Evolutionary conservation across 2,888 invertebrate genomes (phyloP), one percentile per base, ranked within the genome.

Genomic region (Mythimna loreyi): DNA sequence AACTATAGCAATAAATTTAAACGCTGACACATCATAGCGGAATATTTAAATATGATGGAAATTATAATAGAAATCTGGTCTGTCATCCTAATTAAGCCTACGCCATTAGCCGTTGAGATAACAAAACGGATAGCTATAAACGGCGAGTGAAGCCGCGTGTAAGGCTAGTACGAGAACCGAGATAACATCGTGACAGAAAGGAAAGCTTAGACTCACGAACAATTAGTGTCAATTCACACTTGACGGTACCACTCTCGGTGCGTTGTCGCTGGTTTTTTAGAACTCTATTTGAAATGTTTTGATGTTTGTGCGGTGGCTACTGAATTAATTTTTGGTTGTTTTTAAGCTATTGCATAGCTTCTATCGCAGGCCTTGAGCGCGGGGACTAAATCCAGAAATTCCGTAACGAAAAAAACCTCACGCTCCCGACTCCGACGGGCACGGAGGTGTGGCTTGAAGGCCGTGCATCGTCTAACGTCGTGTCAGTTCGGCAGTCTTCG

Each of bases 141-240:
- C 73, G 78, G 83, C 74, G 76, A 76, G 82, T 83, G 80, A 85
- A 85, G 84, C 82, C 82, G 84, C 84, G 64, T 67, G 67, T 82
- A 76, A 70, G 70, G 73, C 84, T 86, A 84, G 85, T 83, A 85
- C 76, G 77, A 83, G 79, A 82, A 80, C 66, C 49, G 13, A 45
- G 77, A 88, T 87, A 87, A 81, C 62, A 87, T 88, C 86, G 75
- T 57, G 72, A 75, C 75, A 67, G 80, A 78, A 81, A 85, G 84
- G 85, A 86, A 87, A 87, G 76, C 85, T 83, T 85, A 83, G 86
- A 86, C 82, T 75, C 77, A 82, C 78, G 75, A 83, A 87, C 85
- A 87, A 87, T 87, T 88, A 78, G 78, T 78, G 78, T 78, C 78
- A 78, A 78, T 78, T 86, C 84, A 84, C 72, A 74, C 67, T 70